Conservation (phyloP, 2,797 vertebrate genomes). For the Squalus acanthias region DNA sequence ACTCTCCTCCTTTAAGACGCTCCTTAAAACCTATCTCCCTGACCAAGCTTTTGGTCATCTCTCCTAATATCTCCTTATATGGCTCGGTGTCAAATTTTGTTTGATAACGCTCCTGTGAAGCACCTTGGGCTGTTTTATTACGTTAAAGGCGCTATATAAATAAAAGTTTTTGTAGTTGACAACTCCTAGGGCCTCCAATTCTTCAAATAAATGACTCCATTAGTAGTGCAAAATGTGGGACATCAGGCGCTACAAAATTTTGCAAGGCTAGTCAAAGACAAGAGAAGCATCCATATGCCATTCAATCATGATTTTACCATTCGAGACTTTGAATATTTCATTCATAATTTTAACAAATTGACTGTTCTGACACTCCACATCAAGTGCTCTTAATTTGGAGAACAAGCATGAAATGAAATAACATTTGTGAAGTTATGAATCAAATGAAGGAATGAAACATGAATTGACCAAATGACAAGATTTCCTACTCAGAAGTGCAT, state of each 20-base stretch:
- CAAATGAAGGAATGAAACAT: background rate
- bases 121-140: too few relatives aligned
- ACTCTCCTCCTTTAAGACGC: too few relatives aligned
- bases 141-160: too few relatives aligned
- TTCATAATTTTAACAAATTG: conserved; percentile 22
- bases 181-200: too few relatives aligned
- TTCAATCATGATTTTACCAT: background rate
- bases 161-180: too few relatives aligned
- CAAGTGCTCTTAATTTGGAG: background rate
- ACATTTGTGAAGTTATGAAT: background rate
- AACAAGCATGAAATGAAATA: background rate
- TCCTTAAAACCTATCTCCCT: too few relatives aligned
- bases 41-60: too few relatives aligned
- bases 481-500: background rate
- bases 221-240: background rate
- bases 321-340: background rate
- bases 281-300: background rate
- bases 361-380: background rate
- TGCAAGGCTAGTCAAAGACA: background rate
- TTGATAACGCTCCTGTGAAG: too few relatives aligned
- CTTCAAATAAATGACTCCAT: background rate
- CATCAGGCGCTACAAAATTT: background rate
- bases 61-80: too few relatives aligned
- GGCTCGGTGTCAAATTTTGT: too few relatives aligned
- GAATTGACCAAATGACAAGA: background rate